Percentiles rank a stretch among this genome's conserved stretches.
These are phyloP conservation scores for Coluber constrictor DNA, from an alignment of 2,797 vertebrate species.

Conservation along the genomic window DNA sequence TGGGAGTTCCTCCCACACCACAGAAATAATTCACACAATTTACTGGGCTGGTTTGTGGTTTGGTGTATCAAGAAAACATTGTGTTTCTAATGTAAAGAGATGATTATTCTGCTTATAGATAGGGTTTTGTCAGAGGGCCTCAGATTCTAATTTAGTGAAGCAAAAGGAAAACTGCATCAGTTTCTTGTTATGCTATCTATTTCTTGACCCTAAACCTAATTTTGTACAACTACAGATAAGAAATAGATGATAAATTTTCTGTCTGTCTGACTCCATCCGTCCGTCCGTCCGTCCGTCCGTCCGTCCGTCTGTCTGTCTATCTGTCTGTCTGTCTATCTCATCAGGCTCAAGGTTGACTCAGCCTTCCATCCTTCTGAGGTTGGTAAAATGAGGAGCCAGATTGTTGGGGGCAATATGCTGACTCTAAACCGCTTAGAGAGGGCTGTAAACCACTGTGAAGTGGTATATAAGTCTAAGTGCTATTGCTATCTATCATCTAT, in stretches of 20 bases:
- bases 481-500: background rate
- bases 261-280: background rate
- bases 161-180: background rate
- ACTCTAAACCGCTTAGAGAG: background rate
- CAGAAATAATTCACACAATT: background rate
- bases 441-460: background rate
- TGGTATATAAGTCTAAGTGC: background rate
- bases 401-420: background rate
- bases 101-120: background rate
- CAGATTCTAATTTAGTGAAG: background rate
- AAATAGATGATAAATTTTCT: background rate
- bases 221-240: background rate
- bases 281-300: too few species aligned
- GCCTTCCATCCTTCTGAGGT: background rate
- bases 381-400: background rate
- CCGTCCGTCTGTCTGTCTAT: too few species aligned
- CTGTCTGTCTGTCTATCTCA: background rate
- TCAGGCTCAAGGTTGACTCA: background rate
- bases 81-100: background rate
- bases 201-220: background rate
- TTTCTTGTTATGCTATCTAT: background rate
- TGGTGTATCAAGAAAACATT: background rate
- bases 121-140: background rate
- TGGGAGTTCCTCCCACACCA: background rate
- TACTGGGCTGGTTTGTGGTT: background rate